These are phyloP conservation scores for Spicauda simplicius DNA, from an alignment of 2,888 invertebrate species.

Conservation along the genomic window DNA sequence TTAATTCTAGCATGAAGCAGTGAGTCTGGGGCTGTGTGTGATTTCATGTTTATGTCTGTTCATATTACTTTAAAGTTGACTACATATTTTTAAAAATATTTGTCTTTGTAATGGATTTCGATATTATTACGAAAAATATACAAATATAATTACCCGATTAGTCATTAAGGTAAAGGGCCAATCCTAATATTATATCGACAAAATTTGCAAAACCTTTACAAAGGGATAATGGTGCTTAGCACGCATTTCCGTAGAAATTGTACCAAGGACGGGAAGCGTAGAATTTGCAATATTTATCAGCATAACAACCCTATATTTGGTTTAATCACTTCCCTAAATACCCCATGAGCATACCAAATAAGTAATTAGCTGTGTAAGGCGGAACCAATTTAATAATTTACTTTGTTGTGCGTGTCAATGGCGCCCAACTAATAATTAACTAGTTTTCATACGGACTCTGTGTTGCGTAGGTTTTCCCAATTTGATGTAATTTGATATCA, in stretches of 20 bases:
- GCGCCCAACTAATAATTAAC: not conserved
- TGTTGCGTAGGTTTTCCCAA: too few relatives aligned
- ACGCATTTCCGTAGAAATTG: not conserved
- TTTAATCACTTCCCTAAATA: slow-evolving; percentile 13
- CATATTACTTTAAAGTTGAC: too few relatives aligned
- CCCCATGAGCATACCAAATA: slow-evolving; percentile 22
- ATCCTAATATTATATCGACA: not conserved
- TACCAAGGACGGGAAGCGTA: slow-evolving; percentile 2
- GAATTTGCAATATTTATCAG: slow-evolving; percentile 30
- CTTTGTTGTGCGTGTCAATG: slow-evolving; percentile 2
- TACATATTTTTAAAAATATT: too few relatives aligned
- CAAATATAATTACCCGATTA: too few relatives aligned
- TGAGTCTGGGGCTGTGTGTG: too few relatives aligned
- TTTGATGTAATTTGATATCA: too few relatives aligned
- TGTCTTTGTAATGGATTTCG: too few relatives aligned
- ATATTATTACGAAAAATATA: too few relatives aligned
- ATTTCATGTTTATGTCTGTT: too few relatives aligned
- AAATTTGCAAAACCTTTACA: not conserved
- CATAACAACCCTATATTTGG: slow-evolving; percentile 12
- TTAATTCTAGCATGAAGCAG: too few relatives aligned
- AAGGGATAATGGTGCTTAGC: not conserved
- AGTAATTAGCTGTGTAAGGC: slow-evolving; percentile 19
- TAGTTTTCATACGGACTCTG: not conserved
- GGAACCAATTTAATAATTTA: slow-evolving; percentile 7
- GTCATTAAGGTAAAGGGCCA: too few relatives aligned